phyloP scores from a whole-genome alignment of 2,113 vertebrate genomes.

The Corythaeola cristata region DNA sequence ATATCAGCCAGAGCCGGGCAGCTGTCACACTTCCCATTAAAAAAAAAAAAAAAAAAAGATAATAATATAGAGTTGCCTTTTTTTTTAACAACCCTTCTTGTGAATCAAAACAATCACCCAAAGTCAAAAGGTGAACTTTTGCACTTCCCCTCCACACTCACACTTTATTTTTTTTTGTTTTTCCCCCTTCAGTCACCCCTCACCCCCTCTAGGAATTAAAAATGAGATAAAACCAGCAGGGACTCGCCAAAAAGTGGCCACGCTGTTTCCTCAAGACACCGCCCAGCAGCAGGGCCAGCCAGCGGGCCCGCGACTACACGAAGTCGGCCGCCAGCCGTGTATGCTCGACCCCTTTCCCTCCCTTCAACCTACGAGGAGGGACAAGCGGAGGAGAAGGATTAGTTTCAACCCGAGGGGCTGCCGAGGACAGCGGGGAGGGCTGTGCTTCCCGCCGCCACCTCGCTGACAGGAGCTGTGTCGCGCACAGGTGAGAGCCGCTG shows the following conservation, averaged over 20 bases:
- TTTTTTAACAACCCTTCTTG: not conserved
- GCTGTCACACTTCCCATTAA: not conserved
- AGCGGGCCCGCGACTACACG: not conserved
- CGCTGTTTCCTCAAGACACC: not conserved
- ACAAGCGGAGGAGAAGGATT: not conserved
- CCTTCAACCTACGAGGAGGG: not conserved
- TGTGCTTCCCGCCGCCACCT: fast-evolving
- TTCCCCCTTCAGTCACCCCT: fast-evolving
- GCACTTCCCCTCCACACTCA: fast-evolving
- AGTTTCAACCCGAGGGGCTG: not conserved
- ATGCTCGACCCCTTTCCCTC: not conserved
- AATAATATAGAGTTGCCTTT: too few relatives aligned
- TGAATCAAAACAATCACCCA: not conserved
- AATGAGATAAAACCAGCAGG: fast-evolving
- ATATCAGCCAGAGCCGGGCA: fast-evolving
- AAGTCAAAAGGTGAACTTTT: not conserved
- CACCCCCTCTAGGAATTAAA: not conserved
- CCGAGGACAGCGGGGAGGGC: fast-evolving
- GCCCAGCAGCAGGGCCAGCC: not conserved
- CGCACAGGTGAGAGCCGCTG: fast-evolving
- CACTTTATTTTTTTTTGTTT: not conserved
- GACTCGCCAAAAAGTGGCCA: fast-evolving
- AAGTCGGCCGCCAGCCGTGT: fast-evolving
- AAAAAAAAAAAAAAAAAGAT: not conserved
- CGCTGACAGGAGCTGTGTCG: fast-evolving